phyloP scores from a whole-genome alignment of 2,797 vertebrate genomes.

The Ctenopoma multispine region DNA sequence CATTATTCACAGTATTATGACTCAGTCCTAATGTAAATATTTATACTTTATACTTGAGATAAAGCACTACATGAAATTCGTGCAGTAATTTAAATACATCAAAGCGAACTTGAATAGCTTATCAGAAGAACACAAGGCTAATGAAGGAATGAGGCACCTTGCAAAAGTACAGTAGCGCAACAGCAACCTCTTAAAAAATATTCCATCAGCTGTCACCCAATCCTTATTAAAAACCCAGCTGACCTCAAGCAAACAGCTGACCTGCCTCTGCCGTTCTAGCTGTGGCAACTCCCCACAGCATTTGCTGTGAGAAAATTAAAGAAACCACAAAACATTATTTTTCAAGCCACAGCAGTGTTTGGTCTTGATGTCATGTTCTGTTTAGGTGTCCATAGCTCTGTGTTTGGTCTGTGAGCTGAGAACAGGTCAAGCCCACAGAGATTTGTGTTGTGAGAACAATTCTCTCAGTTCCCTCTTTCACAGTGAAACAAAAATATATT shows the following conservation, averaged over 20 bases:
- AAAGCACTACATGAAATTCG: too few relatives aligned
- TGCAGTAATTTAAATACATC: neutral
- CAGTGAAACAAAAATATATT: neutral
- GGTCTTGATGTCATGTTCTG: conserved; percentile 2
- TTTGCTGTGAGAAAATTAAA: conserved; percentile 13
- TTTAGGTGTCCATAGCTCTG: neutral
- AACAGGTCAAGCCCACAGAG: conserved; percentile 2
- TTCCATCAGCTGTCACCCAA: conserved; percentile 64
- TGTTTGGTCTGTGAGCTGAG: conserved; percentile 40
- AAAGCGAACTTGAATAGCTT: neutral
- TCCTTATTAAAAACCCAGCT: conserved; percentile 17
- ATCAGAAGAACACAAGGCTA: neutral
- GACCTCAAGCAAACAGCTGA: conserved; percentile 44
- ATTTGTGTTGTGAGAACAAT: conserved; percentile 21
- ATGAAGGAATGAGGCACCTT: neutral
- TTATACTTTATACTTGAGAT: neutral
- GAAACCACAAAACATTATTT: neutral
- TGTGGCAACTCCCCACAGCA: neutral
- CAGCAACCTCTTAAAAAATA: conserved; percentile 17
- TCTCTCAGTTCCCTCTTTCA: neutral
- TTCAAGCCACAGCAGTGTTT: conserved; percentile 10
- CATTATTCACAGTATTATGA: neutral
- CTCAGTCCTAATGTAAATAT: neutral
- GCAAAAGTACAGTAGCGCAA: conserved; percentile 25
- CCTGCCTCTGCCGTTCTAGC: conserved; percentile 26